Conservation (phyloP, 1,140 invertebrate genomes). For the Oryzaephilus surinamensis region DNA sequence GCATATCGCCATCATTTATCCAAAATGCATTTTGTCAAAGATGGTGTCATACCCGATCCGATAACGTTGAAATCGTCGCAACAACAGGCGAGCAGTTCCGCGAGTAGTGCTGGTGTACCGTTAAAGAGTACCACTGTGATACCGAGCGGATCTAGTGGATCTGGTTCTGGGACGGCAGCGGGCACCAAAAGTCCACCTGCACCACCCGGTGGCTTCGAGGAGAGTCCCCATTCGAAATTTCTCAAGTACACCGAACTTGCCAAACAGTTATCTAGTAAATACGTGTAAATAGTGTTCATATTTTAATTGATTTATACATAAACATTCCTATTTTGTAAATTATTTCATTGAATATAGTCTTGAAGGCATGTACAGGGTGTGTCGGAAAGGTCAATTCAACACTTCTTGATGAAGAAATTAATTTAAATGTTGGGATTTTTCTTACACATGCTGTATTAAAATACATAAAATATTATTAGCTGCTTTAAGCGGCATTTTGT, state of each 20-base stretch:
- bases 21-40: conserved; percentile 95
- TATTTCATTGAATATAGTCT: conserved; percentile 17
- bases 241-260: conserved; percentile 93
- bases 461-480: too few relatives aligned
- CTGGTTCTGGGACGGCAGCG: conserved; percentile 10
- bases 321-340: conserved; percentile 32
- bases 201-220: conserved; percentile 60
- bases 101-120: conserved; percentile 22
- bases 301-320: conserved; percentile 8
- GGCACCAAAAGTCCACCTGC: conserved; percentile 41
- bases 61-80: conserved; percentile 48
- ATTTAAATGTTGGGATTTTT: too few relatives aligned
- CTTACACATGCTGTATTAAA: too few relatives aligned
- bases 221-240: conserved; percentile 92
- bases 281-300: conserved; percentile 53
- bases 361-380: conserved; percentile 24
- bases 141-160: conserved; percentile 12
- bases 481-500: conserved; percentile 32
- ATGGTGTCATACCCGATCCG: conserved; percentile 68
- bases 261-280: conserved; percentile 92
- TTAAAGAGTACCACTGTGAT: conserved; percentile 21
- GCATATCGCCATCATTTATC: conserved; percentile 93
- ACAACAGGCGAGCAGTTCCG: conserved; percentile 39
- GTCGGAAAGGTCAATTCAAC: too few relatives aligned
- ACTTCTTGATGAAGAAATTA: too few relatives aligned